phyloP scores from a whole-genome alignment of 2,888 invertebrate species.

The Protophormia terraenovae region DNA sequence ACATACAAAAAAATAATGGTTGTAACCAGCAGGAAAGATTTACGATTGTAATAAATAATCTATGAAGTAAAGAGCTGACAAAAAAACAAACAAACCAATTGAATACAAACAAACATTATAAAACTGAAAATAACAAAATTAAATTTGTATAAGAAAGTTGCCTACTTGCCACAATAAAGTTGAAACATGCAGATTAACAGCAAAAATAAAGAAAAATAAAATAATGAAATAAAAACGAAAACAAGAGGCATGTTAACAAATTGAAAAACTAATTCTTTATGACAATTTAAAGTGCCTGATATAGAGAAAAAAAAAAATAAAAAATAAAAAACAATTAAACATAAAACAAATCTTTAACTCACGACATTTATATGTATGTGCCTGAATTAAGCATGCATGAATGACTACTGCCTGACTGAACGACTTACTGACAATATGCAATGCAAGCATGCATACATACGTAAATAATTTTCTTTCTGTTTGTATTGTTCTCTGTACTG shows the following conservation, averaged over 20 bases:
- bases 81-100: background rate
- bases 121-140: background rate
- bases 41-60: slow-evolving; percentile 62
- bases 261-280: slow-evolving; percentile 23
- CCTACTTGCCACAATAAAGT: background rate
- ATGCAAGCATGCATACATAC: background rate
- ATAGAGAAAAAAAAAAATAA: background rate
- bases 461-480: background rate
- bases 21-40: slow-evolving; percentile 35
- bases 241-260: slow-evolving; percentile 25
- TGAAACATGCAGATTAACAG: background rate
- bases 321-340: slow-evolving; percentile 12
- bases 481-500: background rate
- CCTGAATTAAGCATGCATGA: background rate
- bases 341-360: slow-evolving; percentile 8
- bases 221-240: background rate
- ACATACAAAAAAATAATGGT: background rate
- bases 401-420: background rate
- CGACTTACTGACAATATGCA: background rate
- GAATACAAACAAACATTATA: slow-evolving; percentile 1
- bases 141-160: background rate
- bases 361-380: slow-evolving; percentile 9
- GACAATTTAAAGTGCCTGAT: slow-evolving; percentile 43
- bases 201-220: background rate
- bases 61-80: background rate